Base-by-base conservation (phyloP, 2,888 invertebrate genomes). In the Scrobipalpa atriplicella region DNA sequence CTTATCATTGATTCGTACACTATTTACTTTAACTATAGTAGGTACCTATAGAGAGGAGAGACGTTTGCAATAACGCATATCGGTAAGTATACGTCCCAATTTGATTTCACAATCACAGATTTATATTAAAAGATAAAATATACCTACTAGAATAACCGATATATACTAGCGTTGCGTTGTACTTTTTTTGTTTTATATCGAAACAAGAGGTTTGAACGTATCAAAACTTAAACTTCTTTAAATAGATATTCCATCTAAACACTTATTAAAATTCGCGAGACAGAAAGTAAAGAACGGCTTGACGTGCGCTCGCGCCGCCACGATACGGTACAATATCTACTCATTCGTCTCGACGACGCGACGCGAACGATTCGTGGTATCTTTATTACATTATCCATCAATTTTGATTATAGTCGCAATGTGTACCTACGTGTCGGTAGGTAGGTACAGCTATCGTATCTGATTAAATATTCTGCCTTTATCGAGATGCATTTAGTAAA, bases 381-480 rank as follows among this genome's bases (percentile, higher is more conserved):
- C 47, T 62, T 62, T 62, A 62, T 62, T 62, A 41, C 29, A 43
- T 21, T 41, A 43, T 62, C 47, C 62, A 62, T 47, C 62, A 47
- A 29, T 47, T 58, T 38, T 47, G 47, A n/a, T 39, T 21, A 62
- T 36, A 51, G 47, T n/a, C 13, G 19, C 43, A 16, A 8, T n/a
- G 47, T 47, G n/a, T 11, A 43, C n/a, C n/a, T 43, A 47, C 47
- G 47, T 47, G 16, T n/a, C n/a, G n/a, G n/a, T n/a, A n/a, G n/a
- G n/a, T n/a, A n/a, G 16, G n/a, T 47, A 29, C 29, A 47, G 47
- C 47, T 47, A 47, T 47, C 47, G 43, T 3, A 2, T 16, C 16
- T n/a, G 5, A 47, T 16, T 47, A 47, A 13, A 13, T 47, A 47
- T 47, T 3, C 16, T 5, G 9, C n/a, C 6, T 10, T 47, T 47